Conservation (phyloP, 2,797 vertebrate genomes). For the Chiloscyllium punctatum region DNA sequence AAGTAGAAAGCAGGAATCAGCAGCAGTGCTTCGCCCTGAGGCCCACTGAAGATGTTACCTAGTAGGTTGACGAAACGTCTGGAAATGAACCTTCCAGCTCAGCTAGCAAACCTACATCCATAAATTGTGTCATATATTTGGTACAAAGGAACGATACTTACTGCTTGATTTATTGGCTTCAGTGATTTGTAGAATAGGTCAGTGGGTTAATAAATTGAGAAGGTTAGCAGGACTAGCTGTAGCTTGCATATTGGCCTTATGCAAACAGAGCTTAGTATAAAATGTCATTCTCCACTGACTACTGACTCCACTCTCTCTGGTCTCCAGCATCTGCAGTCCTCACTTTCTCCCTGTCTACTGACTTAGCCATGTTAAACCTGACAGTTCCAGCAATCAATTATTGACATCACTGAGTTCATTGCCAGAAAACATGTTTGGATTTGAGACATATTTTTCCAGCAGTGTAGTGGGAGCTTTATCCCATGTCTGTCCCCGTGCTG, state of each 20-base stretch:
- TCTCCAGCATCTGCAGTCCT: no score
- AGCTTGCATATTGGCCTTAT: background rate
- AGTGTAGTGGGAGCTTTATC: background rate
- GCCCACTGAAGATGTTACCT: no score
- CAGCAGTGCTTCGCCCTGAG: no score
- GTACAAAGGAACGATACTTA: background rate
- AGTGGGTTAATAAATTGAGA: background rate
- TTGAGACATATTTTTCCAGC: background rate
- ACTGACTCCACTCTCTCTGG: background rate
- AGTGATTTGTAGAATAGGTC: background rate
- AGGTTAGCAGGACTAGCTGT: background rate
- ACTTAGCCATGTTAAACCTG: background rate
- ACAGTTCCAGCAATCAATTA: background rate
- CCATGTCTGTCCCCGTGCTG: background rate
- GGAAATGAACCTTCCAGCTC: no score
- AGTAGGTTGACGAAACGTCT: no score
- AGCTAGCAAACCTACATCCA: no score
- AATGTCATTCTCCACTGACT: background rate
- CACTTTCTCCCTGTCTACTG: background rate
- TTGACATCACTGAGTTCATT: background rate
- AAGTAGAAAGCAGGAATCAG: no score
- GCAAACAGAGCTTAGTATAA: background rate
- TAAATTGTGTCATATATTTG: background rate
- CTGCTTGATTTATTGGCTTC: background rate
- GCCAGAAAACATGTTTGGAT: background rate